Percentiles rank a stretch among this genome's conserved stretches.
phyloP scores from a whole-genome alignment of 2,113 vertebrate genomes.

The Ceyx cyanopectus region DNA sequence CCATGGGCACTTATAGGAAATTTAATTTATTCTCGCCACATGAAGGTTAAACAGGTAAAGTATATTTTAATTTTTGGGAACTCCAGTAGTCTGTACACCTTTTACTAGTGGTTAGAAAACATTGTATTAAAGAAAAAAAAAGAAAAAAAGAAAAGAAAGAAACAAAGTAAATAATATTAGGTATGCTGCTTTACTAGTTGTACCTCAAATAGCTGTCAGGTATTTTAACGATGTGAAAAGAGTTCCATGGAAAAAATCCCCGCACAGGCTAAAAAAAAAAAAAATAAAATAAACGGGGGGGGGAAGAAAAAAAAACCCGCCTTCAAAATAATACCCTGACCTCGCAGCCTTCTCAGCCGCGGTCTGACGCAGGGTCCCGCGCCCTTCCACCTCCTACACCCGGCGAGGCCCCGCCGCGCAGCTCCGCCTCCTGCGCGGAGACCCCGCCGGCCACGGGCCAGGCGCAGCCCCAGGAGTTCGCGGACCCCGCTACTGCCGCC shows the following conservation, averaged over 20 bases:
- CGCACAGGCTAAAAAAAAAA: accelerated
- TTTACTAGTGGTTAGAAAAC: not conserved
- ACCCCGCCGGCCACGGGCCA: not conserved
- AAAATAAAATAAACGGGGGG: no score
- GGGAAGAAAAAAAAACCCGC: no score
- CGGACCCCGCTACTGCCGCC: not conserved
- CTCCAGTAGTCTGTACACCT: accelerated
- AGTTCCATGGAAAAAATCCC: not conserved
- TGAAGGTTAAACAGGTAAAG: accelerated
- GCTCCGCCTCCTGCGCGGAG: not conserved
- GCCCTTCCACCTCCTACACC: accelerated
- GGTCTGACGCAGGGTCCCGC: no score
- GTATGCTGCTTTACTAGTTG: not conserved
- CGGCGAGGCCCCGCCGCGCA: not conserved
- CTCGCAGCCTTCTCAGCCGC: accelerated
- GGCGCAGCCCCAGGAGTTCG: not conserved
- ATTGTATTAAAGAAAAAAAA: accelerated
- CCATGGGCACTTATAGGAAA: not conserved
- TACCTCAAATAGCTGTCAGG: not conserved
- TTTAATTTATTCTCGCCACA: not conserved
- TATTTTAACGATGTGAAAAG: not conserved
- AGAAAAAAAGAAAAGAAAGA: no score
- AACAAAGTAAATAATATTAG: not conserved
- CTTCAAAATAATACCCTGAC: accelerated
- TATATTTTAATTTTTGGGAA: not conserved